Base-by-base conservation (phyloP, 2,113 vertebrate species). In the Aphyosemion australe region DNA sequence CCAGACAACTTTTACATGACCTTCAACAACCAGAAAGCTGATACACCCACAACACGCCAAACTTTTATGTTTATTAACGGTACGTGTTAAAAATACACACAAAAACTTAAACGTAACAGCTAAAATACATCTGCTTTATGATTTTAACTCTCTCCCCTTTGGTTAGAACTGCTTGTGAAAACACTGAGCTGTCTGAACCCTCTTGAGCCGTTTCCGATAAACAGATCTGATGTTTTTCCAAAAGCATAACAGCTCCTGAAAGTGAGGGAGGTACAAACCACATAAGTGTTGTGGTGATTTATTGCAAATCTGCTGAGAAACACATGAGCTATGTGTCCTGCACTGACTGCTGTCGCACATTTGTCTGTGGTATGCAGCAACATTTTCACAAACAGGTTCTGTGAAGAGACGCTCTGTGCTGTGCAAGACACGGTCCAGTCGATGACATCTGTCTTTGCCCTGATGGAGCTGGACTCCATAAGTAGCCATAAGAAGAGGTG, bases 201-300 rank as follows among this genome's bases (percentile, higher is more conserved):
- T 54, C 65, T 59, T 64, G 37, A 16, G 42, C 62, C 42, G 60
- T 67, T 73, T 61, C 45, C 63, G 32, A 82, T 72, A 72, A 78
- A 84, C 68, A 84, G 11, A 45, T n/a, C 34, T 19, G 47, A 14
- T 63, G 20, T 86, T 83, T 79, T 66, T 6, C 65, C 55, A 69
- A 77, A 73, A 82, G 69, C 80, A 73, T 32, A 10, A 56, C 20
- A 9, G 21, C 51, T 18, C 50, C 26, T 9, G 6, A 21, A 49
- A 41, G n/a, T 12, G 20, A 41, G 6, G 13, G 20, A 32, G 12
- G 7, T 39, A 39, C 11, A 50, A 71, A 48, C 52, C 32, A 49
- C 12, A 37, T n/a, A n/a, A n/a, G 20, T 10, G 18, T 26, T 0
- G 21, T 32, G 16, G 20, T 45, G 34, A 50, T 41, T 63, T 10